Base-by-base conservation (phyloP, 1,140 invertebrate genomes). In the Watersipora subatra region DNA sequence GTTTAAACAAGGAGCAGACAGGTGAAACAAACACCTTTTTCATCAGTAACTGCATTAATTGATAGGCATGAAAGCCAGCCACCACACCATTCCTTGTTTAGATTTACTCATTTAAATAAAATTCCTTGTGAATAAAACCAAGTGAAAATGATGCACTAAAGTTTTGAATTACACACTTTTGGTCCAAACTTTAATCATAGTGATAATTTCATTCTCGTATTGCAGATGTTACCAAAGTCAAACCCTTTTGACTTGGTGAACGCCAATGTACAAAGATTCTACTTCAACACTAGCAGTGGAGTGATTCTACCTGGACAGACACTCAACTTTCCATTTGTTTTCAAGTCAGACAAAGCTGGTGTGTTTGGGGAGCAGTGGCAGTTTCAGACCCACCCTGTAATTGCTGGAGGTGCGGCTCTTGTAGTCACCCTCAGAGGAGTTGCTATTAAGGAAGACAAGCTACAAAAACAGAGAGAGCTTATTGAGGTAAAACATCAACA, bases 291-390 rank as follows among this genome's bases (percentile, higher is more conserved):
- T 57, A 73, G 73, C 61, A 74, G 70, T 68, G 77, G 78, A 66
- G 77, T 79, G 0, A 77, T 81, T 64, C 68, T 81, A 17, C 79
- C 79, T 19, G 77, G 77, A 7, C 76, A 78, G 62, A 73, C 72
- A 1, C 71, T 78, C 67, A 73, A 74, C 61, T 74, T 81, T 59
- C 77, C 76, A 1, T 79, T 80, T 69, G 74, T 79, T 1, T 81
- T 81, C 66, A 81, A 81, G 64, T 81, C 79, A 1, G 71, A 71
- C 17, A 76, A 76, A 68, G 72, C 75, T 30, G 79, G 79, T 1
- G 75, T 81, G 2, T 80, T 78, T 65, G 70, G 71, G 1, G 79
- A 81, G 62, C 75, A 76, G 65, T 81, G 78, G 79, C 69, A 74
- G 66, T 75, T 81, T 65, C 71, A 78, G 65, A 81, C 78, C 2